Conservation (phyloP, 2,888 invertebrate genomes). For the Volucella inanis region DNA sequence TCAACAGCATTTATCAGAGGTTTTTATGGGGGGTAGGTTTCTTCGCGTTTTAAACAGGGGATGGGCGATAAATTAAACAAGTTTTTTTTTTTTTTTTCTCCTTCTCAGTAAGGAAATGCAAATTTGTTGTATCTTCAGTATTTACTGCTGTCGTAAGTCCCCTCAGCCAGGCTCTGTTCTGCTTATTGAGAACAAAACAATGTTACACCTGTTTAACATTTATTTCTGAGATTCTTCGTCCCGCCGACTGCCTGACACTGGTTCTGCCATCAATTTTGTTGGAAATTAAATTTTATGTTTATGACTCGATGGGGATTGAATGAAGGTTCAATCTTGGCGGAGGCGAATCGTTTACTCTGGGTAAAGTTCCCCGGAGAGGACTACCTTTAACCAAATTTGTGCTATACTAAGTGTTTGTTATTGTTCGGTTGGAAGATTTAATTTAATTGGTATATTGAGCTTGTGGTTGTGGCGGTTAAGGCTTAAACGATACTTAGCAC, state of each 20-base stretch:
- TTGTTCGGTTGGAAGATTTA: slow-evolving; percentile 37
- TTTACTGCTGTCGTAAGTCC: neutral
- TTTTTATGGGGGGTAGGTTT: slow-evolving; percentile 25
- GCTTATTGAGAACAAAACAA: slow-evolving; percentile 46
- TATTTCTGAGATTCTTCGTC: slow-evolving; percentile 52
- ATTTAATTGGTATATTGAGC: slow-evolving; percentile 38
- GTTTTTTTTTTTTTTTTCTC: slow-evolving; percentile 38
- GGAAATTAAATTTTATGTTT: slow-evolving; percentile 48
- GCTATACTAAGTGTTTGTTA: slow-evolving; percentile 41
- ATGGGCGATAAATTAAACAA: slow-evolving; percentile 51
- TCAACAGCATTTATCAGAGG: slow-evolving; percentile 36
- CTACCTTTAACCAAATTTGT: too few relatives aligned
- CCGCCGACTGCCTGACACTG: neutral
- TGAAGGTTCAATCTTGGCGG: neutral
- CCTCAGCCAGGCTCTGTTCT: neutral
- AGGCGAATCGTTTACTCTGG: neutral
- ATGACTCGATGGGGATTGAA: neutral
- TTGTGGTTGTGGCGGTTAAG: neutral
- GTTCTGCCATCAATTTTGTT: neutral
- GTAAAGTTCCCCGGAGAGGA: neutral
- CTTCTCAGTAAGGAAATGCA: slow-evolving; percentile 34
- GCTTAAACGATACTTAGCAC: too few relatives aligned
- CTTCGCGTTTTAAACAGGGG: slow-evolving; percentile 27
- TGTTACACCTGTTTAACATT: slow-evolving; percentile 67
- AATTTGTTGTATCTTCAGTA: slow-evolving; percentile 14